These are phyloP conservation scores for Gopherus flavomarginatus DNA, from an alignment of 2,113 vertebrate genomes.

Conservation along the genomic window DNA sequence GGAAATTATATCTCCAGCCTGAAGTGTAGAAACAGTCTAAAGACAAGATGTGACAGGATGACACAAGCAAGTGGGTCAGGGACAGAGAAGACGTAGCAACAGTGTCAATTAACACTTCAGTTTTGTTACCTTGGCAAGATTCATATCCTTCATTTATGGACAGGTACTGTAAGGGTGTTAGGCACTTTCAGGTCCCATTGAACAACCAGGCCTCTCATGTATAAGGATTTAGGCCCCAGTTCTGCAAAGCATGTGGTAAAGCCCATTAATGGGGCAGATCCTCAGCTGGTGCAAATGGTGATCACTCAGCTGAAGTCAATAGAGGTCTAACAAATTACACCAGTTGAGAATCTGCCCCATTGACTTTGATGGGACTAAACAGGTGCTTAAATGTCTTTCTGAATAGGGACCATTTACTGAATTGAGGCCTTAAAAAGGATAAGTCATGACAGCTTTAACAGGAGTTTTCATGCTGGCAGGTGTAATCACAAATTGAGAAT, in stretches of 20 bases:
- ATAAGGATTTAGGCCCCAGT: not conserved
- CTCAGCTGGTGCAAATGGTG: not conserved
- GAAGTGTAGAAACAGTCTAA: not conserved
- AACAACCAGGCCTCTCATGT: not conserved
- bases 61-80: not conserved
- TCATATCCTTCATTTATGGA: not conserved
- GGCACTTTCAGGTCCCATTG: not conserved
- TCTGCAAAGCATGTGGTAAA: not conserved
- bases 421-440: not conserved
- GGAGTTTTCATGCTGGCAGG: not conserved
- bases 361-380: not conserved
- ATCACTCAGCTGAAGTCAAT: not conserved
- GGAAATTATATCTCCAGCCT: not conserved
- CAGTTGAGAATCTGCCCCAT: not conserved
- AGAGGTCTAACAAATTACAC: not conserved
- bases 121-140: not conserved
- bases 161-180: not conserved
- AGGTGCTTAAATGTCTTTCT: not conserved
- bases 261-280: not conserved
- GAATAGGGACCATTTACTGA: not conserved
- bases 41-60: not conserved
- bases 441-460: not conserved
- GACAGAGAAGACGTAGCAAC: not conserved
- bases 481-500: slow-evolving; percentile 52
- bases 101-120: not conserved